A percentile compares a stretch with the other conserved stretches of the same genome.
These are phyloP conservation scores for Platyscapa corneri DNA, from an alignment of 1,140 invertebrate genomes.

Conservation along the genomic window DNA sequence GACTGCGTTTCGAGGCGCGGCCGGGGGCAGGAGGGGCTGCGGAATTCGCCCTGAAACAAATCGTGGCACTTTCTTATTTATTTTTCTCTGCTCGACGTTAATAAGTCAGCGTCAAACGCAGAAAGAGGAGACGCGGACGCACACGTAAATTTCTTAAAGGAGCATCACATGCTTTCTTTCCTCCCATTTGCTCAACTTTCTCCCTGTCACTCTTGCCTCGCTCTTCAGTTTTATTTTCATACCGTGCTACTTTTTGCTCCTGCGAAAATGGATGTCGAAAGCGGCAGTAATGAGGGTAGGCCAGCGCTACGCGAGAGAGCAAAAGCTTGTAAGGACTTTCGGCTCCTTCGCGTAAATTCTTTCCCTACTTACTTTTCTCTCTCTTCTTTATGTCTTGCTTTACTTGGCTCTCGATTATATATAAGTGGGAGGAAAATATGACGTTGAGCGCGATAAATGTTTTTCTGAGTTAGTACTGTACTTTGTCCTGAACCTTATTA, in stretches of 20 bases:
- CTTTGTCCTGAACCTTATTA: background rate
- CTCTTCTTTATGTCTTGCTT: background rate
- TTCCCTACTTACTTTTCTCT: background rate
- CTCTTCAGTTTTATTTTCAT: constrained; percentile 32
- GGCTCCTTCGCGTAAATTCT: background rate
- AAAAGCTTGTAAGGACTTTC: constrained; percentile 46
- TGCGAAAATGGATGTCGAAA: constrained; percentile 40
- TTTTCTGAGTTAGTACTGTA: background rate
- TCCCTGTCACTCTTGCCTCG: background rate
- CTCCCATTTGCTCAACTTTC: background rate
- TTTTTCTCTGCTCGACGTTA: constrained; percentile 29
- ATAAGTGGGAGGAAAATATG: background rate
- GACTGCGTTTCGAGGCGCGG: constrained; percentile 6
- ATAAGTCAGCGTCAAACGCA: constrained; percentile 54
- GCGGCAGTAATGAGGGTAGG: constrained; percentile 35
- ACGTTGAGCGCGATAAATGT: constrained; percentile 4
- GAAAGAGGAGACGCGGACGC: background rate
- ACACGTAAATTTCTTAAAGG: constrained; percentile 46
- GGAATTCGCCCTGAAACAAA: constrained; percentile 21
- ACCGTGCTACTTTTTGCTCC: background rate
- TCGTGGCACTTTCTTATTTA: background rate
- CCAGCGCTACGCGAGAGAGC: background rate
- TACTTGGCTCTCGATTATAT: background rate
- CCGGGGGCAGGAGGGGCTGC: background rate
- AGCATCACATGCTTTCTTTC: background rate